phyloP scores from a whole-genome alignment of 2,113 vertebrate species.

The Otis tarda region DNA sequence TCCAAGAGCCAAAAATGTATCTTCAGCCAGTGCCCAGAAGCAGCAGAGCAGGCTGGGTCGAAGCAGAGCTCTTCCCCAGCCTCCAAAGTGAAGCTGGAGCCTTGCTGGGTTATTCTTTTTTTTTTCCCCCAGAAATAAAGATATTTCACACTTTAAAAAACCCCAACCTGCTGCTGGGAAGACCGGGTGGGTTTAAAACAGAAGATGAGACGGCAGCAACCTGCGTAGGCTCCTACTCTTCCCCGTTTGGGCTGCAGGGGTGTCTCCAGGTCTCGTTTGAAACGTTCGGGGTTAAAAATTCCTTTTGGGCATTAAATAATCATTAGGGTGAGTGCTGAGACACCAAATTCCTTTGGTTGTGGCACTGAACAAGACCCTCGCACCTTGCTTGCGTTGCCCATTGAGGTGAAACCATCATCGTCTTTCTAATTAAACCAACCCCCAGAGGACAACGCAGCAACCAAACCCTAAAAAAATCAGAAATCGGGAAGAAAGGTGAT shows the following conservation, averaged over 20 bases:
- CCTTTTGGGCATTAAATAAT: neutral
- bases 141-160: neutral
- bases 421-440: neutral
- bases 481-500: neutral
- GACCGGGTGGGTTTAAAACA: neutral
- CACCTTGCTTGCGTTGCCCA: neutral
- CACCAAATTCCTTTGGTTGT: neutral
- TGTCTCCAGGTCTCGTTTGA: neutral
- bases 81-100: neutral
- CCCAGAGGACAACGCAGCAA: neutral
- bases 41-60: neutral
- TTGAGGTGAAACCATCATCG: accelerated
- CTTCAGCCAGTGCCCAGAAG: neutral
- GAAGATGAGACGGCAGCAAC: neutral
- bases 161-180: neutral
- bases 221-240: neutral
- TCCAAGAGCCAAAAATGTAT: neutral
- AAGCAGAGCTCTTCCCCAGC: neutral
- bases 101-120: neutral
- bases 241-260: neutral
- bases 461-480: neutral
- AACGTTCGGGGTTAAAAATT: neutral
- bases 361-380: accelerated
- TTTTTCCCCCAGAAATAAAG: neutral
- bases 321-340: neutral